Evolutionary conservation across 1,140 invertebrate genomes (phyloP), one percentile per base, ranked within the genome.

Genomic region (Drosophila quadrilineata): DNA sequence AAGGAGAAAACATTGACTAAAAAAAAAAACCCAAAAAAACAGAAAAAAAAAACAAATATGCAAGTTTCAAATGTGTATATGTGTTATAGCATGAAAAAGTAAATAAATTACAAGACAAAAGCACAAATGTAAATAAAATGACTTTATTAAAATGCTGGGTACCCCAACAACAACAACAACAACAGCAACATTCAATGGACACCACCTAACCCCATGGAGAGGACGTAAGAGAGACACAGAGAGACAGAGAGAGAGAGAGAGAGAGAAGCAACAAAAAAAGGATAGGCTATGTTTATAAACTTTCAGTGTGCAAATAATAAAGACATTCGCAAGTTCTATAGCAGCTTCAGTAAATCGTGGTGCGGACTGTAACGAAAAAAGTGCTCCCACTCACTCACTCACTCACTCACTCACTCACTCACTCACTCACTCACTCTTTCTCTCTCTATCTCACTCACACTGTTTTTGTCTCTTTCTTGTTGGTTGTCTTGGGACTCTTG

Each of bases 51-150:
- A 29, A 53, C 38, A 67, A 62, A 67, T 62, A 53, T 67, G 64
- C 57, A 60, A 60, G 57, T 60, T 50, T 29, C 50, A 53, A 45
- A 53, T 53, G 49, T 67, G 52, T 53, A 53, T 53, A 41, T 67
- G 52, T 53, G 38, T 60, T 60, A 60, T 46, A 28, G 64, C 46
- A 67, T 60, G 62, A 67, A 67, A 77, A 82, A 69, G 64, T 68
- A 73, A 76, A 82, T 84, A 84, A 73, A 84, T 82, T 77, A 70
- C 69, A 70, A 66, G 65, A 77, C 76, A 82, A 82, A 84, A 75
- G 76, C 77, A 63, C 77, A 82, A 84, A 82, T 82, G 76, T 71
- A 82, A 82, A 82, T 82, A 84, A 68, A 73, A 84, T 77, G 76
- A 84, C 76, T 82, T 84, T 82, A 82, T 84, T 82, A 82, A 84